Percentiles rank a stretch among this genome's conserved stretches.
Evolutionary conservation across 2,113 vertebrate species (phyloP).

Genomic region (Nothoprocta pentlandii): DNA sequence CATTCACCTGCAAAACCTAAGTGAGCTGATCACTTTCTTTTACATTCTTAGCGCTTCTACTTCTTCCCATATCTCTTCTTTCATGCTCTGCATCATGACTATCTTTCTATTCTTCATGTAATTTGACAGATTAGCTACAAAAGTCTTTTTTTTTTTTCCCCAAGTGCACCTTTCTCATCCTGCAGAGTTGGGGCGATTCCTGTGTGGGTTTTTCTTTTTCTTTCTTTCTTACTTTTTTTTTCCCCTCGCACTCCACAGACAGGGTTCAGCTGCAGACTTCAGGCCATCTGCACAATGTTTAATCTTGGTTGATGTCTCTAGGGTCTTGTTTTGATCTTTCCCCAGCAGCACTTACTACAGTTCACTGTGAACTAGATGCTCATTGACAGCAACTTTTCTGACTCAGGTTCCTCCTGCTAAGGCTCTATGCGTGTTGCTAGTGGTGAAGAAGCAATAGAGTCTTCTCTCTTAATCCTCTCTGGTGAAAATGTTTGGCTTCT

Average conservation of each 20-base stretch:
- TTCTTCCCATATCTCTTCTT: too few relatives aligned
- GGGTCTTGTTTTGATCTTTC: background rate
- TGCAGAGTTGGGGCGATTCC: background rate
- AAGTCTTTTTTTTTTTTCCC: too few relatives aligned
- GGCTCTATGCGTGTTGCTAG: background rate
- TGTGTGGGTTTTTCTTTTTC: background rate
- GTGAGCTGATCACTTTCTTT: background rate
- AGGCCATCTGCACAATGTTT: background rate
- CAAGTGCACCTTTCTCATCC: too few relatives aligned
- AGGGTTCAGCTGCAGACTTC: background rate
- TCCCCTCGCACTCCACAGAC: background rate
- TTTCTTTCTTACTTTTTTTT: background rate
- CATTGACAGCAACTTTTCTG: background rate
- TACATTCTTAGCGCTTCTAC: too few relatives aligned
- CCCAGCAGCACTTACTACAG: background rate
- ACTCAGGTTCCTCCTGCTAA: background rate
- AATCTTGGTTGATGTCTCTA: background rate
- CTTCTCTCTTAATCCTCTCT: slow-evolving; percentile 1
- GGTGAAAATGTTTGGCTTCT: slow-evolving; percentile 20
- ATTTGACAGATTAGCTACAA: too few relatives aligned
- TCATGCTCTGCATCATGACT: too few relatives aligned
- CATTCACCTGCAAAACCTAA: background rate
- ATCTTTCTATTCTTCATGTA: too few relatives aligned
- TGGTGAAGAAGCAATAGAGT: accelerated
- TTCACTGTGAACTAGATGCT: background rate